A percentile compares a stretch with the other conserved stretches of the same genome.
phyloP scores from a whole-genome alignment of 2,888 invertebrate species.

The Luperina nickerlii region DNA sequence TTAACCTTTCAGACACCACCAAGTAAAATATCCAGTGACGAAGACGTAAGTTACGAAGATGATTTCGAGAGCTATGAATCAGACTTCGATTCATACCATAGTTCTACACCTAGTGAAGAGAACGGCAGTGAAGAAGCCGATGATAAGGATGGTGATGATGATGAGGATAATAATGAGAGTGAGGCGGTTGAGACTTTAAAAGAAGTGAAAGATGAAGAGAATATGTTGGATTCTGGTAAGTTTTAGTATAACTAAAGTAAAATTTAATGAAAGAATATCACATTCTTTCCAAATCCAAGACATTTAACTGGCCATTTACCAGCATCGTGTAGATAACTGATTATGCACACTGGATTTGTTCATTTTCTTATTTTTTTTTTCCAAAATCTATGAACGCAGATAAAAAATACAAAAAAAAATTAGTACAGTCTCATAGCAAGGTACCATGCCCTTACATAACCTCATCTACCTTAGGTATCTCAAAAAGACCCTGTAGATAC shows the following conservation, averaged over 20 bases:
- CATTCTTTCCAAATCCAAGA: background rate
- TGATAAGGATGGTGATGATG: slow-evolving; percentile 42
- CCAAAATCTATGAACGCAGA: background rate
- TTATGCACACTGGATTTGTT: background rate
- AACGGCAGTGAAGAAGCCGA: slow-evolving; percentile 42
- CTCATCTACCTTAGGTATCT: no score
- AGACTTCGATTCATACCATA: slow-evolving; percentile 87
- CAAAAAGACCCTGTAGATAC: background rate
- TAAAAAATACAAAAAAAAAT: background rate
- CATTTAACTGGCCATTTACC: background rate
- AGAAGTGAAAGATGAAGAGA: slow-evolving; percentile 81
- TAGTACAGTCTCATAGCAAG: background rate
- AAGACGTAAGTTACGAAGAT: slow-evolving; percentile 87
- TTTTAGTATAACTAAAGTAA: background rate
- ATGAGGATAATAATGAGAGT: slow-evolving; percentile 42
- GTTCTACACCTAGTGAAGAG: slow-evolving; percentile 64
- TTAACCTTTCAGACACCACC: slow-evolving; percentile 36
- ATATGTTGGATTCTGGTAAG: slow-evolving; percentile 86
- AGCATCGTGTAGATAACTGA: background rate
- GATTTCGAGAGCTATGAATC: slow-evolving; percentile 89
- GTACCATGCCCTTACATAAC: background rate
- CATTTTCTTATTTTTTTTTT: background rate
- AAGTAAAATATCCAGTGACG: slow-evolving; percentile 76
- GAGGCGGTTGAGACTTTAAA: slow-evolving; percentile 60
- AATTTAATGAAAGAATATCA: background rate